Base-by-base conservation (phyloP, 1,140 invertebrate genomes). In the Drosophila willistoni region DNA sequence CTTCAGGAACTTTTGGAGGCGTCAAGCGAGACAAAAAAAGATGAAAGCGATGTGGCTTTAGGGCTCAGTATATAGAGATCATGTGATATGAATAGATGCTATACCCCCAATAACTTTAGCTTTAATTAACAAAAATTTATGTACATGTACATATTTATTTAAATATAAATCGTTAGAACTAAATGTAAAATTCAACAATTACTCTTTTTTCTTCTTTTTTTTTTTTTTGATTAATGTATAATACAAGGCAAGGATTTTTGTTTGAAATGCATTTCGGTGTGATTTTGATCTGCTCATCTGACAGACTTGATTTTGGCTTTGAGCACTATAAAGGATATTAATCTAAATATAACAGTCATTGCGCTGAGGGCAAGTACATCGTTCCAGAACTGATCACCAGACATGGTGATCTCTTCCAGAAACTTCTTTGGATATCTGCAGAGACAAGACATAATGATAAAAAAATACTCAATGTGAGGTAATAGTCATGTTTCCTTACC, bases 321-420 rank as follows among this genome's bases (percentile, higher is more conserved):
- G 6, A 99, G 94, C 3, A 98, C 94, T 14, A 97, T 91, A 91
- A 96, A 98, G 13, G 97, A 96, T 0, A 94, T 90, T 2, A 95
- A 90, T 68, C 97, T 94, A 2, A 97, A 93, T 2, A 96, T 70
- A 12, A 98, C 62, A 41, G 98, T 93, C 76, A 96, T 96, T 5
- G 94, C 79, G 55, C 93, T 92, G 1, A 98, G 93, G 0, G 96
- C 96, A 22, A 95, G 93, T 34, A 98, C 93, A 90, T 98, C 97
- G 60, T 96, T 95, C 94, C 95, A 96, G 92, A 98, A 98, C 84
- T 96, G 95, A 87, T 97, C 95, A 0, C 95, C 94, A 1, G 93
- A 93, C 93, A 98, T 97, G 0, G 95, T 95, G 61, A 98, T 95
- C 79, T 97, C 96, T 2, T 94, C 93, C 7, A 98, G 91, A 89